Base-by-base conservation (phyloP, 2,888 invertebrate genomes). In the Hydrotaea cyrtoneurina region DNA sequence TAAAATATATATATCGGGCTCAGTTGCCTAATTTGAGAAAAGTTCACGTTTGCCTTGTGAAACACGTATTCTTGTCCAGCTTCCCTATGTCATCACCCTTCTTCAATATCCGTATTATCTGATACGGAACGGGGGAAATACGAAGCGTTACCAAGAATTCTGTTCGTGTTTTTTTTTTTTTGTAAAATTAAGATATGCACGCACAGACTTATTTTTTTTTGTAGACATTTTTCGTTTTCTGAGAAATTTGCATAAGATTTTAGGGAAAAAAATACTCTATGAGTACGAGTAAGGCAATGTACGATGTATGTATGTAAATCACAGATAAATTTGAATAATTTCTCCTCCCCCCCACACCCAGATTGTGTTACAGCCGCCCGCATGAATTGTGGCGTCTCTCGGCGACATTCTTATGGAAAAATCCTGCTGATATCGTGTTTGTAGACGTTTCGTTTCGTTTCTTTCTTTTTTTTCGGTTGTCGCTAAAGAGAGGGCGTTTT, bases 201-300 rank as follows among this genome's bases (percentile, higher is more conserved):
- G 83, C 77, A 83, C 83, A 83, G 66, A 77, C 50, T 66, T 21
- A 55, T 2, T 2, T n/a, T n/a, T 2, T 2, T n/a, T n/a, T 50
- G 15, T 50, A 1, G 15, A n/a, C 7, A 21, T 21, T 80, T 64
- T 72, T 55, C 19, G 13, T 59, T 17, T 81, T 81, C 84, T 50
- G 36, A 75, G 81, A 84, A 84, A 78, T 84, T 84, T 80, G 83
- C 80, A 80, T 84, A 77, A 72, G 17, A 78, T 78, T 78, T 72
- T 57, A 31, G 39, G 39, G 13, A 10, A 39, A 39, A 10, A 39
- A 39, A 39, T 39, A 31, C 39, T 10, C 39, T 39, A 13, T 4
- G 11, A 10, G 39, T 39, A 39, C 11, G 39, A 39, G 11, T 39
- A 10, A 11, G 39, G 39, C 39, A 11, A 39, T 39, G 39, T 8